Conservation (phyloP, 1,140 invertebrate species). For the Diorhabda elongata region DNA sequence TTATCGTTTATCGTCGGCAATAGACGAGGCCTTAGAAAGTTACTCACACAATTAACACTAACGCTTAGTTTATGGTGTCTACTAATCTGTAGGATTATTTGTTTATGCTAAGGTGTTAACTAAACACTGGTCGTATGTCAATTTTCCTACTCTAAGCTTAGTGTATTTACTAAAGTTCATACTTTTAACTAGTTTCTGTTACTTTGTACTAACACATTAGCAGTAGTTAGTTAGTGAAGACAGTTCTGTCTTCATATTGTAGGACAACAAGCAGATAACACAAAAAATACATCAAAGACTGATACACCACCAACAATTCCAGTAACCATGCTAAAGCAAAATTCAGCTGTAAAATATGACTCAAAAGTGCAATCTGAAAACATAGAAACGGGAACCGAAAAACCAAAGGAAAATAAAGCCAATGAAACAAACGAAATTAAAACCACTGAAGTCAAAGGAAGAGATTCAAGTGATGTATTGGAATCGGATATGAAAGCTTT, state of each 20-base stretch:
- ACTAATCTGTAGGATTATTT: no score
- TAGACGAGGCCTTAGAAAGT: no score
- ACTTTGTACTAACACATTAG: no score
- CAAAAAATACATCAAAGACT: slow-evolving; percentile 7
- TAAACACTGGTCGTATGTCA: no score
- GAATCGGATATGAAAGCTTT: neutral
- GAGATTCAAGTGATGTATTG: neutral
- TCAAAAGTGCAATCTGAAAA: neutral
- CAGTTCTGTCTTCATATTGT: neutral
- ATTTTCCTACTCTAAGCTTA: no score
- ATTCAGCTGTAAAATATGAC: neutral
- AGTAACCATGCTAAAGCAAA: slow-evolving; percentile 2
- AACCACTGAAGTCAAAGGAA: neutral
- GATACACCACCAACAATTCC: slow-evolving; percentile 8
- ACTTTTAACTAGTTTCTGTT: no score
- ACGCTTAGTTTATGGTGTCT: no score
- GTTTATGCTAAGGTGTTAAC: no score
- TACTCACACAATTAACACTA: no score
- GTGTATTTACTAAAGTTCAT: no score
- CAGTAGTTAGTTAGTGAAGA: neutral
- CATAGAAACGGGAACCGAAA: neutral
- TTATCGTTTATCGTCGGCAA: no score
- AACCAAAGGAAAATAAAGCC: neutral
- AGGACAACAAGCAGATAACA: neutral
- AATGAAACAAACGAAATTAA: neutral